Percentiles rank a stretch among this genome's conserved stretches.
Conservation (phyloP, 1,140 invertebrate genomes). For the Drosophila pandora region DNA sequence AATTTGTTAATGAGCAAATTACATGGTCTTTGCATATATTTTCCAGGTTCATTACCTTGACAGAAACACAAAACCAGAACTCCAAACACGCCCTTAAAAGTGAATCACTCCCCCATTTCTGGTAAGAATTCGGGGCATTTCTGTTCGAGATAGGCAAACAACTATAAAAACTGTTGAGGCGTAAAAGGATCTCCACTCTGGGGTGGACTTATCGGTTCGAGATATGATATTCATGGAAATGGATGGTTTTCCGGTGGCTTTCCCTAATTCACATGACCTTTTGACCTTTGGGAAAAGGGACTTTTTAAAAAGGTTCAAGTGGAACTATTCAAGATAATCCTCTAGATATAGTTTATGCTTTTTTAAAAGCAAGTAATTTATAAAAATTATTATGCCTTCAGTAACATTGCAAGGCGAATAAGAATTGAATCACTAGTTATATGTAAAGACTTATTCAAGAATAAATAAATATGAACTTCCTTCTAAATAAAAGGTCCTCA, state of each 20-base stretch:
- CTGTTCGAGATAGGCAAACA: constrained; percentile 43
- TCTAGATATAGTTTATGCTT: not conserved
- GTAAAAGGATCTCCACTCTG: constrained; percentile 65
- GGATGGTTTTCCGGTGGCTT: constrained; percentile 35
- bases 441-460: no score
- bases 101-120: constrained; percentile 23
- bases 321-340: not conserved
- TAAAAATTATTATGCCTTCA: not conserved
- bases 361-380: not conserved
- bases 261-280: not conserved
- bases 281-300: not conserved
- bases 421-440: not conserved
- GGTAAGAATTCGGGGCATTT: constrained; percentile 25
- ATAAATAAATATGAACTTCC: no score
- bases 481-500: not conserved
- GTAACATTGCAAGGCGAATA: no score
- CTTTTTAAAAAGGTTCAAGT: not conserved
- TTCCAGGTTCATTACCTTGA: constrained; percentile 55
- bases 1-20: constrained; percentile 75
- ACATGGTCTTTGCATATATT: constrained; percentile 61
- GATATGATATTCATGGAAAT: constrained; percentile 26
- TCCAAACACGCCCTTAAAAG: constrained; percentile 46
- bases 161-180: constrained; percentile 73
- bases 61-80: constrained; percentile 33
- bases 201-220: constrained; percentile 47